These are phyloP conservation scores for Diplodus puntazzo DNA, from an alignment of 2,797 vertebrate genomes.

Conservation along the genomic window DNA sequence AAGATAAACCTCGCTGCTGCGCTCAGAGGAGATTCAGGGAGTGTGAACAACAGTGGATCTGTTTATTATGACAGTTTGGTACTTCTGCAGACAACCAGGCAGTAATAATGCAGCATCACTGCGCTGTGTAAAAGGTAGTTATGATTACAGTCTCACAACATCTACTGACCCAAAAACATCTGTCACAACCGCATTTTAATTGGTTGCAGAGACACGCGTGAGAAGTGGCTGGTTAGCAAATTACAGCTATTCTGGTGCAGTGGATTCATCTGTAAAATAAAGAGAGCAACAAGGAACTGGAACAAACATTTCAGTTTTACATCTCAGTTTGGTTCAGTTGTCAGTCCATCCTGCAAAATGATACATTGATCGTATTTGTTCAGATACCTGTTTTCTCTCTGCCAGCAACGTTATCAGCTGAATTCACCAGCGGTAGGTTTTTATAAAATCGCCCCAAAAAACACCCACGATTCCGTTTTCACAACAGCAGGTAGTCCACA, in stretches of 20 bases:
- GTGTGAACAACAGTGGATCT: conserved; percentile 31
- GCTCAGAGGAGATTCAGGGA: conserved; percentile 38
- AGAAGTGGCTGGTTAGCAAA: background rate
- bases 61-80: conserved; percentile 32
- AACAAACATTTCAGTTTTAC: background rate
- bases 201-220: background rate
- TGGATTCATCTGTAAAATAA: background rate
- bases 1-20: conserved; percentile 31
- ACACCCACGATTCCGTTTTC: too few species aligned
- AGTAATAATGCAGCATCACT: background rate
- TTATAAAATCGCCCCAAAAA: too few species aligned
- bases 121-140: background rate
- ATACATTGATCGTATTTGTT: background rate
- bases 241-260: background rate
- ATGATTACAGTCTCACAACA: background rate
- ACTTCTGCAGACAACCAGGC: conserved; percentile 18
- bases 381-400: background rate
- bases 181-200: background rate
- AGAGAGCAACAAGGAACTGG: background rate
- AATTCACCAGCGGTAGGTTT: too few species aligned
- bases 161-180: background rate
- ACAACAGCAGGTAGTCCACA: too few species aligned
- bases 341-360: background rate
- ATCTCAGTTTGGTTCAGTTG: background rate
- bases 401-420: too few species aligned